Base-by-base conservation (phyloP, 2,888 invertebrate species). In the Bruchidius siliquastri region DNA sequence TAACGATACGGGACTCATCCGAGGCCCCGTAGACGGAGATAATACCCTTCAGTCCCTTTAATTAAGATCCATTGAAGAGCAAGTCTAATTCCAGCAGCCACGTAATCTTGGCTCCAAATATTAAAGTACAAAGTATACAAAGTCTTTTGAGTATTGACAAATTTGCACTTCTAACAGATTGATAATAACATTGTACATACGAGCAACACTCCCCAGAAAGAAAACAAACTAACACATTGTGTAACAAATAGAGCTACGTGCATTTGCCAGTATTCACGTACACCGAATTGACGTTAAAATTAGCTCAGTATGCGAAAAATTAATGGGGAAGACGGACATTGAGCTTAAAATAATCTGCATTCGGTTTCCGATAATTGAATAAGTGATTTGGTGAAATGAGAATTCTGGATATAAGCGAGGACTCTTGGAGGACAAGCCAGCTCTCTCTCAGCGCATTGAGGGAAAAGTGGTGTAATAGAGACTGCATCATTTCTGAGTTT, bases 281-380 rank as follows among this genome's bases (percentile, higher is more conserved):
- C 68, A 68, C 68, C 20, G 21, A 68, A 10, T 71, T 71, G 67
- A 22, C 67, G 68, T 70, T 77, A 78, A 77, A 76, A 73, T 78
- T 78, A 79, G 77, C 71, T 72, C 73, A 79, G 79, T 80, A 72
- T 74, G 76, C 75, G 76, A 73, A 76, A 74, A 75, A 71, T 67
- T 71, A 72, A 70, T 73, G 74, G 71, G 72, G 67, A 72, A 76
- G 71, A 26, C 72, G 69, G 68, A 71, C 70, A 8, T 68, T 67
- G 2, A 20, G 21, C 20, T 22, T 13, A 22, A 69, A 69, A 69
- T 69, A 69, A 20, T 4, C 26, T 26, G 3, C 2, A 26, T 4
- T 26, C 26, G 26, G 49, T 13, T 49, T 13, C 49, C 18, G 49
- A 26, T 26, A 26, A 4, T 26, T 8, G 26, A 2, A 13, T 8